phyloP scores from a whole-genome alignment of 37 sponge, comb jelly and placozoan genomes.

The Ianthella basta region DNA sequence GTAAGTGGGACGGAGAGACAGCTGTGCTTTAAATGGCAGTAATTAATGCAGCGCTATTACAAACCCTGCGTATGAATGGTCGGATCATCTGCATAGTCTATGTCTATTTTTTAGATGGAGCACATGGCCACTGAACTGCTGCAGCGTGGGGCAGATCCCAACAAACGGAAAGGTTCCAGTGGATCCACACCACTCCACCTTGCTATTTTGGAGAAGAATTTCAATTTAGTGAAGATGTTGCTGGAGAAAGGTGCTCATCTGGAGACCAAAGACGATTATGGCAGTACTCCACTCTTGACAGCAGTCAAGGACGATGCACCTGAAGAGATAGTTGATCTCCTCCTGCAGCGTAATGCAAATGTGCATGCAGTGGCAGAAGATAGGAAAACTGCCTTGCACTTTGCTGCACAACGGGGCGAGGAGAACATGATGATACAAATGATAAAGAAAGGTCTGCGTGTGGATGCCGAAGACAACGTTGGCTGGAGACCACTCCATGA shows the following conservation, averaged over 20 bases:
- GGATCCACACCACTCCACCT: neutral
- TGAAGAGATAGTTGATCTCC: neutral
- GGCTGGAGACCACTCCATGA: conserved; percentile 36
- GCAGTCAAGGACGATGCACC: neutral
- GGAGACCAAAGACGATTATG: conserved; percentile 12
- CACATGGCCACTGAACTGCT: neutral
- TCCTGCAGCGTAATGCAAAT: neutral
- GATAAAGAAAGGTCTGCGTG: neutral
- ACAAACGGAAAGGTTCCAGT: neutral
- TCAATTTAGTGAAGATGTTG: neutral
- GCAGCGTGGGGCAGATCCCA: conserved; percentile 27
- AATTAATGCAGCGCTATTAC: no score
- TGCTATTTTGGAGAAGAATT: neutral
- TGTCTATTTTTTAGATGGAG: neutral
- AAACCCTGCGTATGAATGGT: neutral
- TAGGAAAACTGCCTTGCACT: conserved; percentile 26
- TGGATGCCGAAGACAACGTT: conserved; percentile 19
- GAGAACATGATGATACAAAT: neutral
- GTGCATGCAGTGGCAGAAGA: neutral
- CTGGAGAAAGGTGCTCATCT: conserved; percentile 12
- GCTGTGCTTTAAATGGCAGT: no score
- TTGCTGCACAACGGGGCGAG: conserved; percentile 2
- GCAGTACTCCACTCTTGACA: neutral
- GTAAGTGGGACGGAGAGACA: neutral
- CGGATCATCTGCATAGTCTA: no score